Evolutionary conservation across 2,888 invertebrate genomes (phyloP).

Genomic region (Nymphalis polychloros): DNA sequence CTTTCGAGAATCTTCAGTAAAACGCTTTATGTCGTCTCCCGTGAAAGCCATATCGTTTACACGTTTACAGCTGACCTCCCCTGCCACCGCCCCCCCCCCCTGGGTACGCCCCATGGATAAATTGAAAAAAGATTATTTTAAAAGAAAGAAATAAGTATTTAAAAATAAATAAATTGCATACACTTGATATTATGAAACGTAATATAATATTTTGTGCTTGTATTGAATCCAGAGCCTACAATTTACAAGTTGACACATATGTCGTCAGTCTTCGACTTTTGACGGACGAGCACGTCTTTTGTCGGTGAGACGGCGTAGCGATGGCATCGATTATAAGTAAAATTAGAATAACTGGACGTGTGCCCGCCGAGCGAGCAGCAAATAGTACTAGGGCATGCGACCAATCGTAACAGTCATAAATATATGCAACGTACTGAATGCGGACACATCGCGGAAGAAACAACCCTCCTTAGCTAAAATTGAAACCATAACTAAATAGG

Average conservation of each 20-base stretch:
- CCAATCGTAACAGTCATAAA: constrained; percentile 76
- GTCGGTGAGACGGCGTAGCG: constrained; percentile 72
- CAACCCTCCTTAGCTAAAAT: constrained; percentile 43
- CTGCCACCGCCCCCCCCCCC: no score
- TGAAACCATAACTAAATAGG: background rate
- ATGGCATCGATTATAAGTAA: constrained; percentile 80
- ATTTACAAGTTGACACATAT: background rate
- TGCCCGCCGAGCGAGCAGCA: constrained; percentile 76
- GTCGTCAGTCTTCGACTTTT: constrained; percentile 50
- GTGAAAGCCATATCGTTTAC: no score
- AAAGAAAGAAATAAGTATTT: no score
- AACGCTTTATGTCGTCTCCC: no score
- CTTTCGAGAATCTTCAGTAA: no score
- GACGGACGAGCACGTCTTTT: constrained; percentile 67
- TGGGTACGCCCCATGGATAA: no score
- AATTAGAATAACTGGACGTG: constrained; percentile 81
- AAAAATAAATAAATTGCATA: no score
- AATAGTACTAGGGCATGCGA: constrained; percentile 82
- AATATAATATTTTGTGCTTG: no score
- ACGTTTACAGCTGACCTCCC: no score
- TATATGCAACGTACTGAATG: constrained; percentile 68
- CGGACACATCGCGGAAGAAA: constrained; percentile 63
- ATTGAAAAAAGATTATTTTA: no score
- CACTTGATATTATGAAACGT: no score
- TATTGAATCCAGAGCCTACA: background rate